Percentiles rank a stretch among this genome's conserved stretches.
phyloP scores from a whole-genome alignment of 2,797 vertebrate species.

The Masticophis lateralis region DNA sequence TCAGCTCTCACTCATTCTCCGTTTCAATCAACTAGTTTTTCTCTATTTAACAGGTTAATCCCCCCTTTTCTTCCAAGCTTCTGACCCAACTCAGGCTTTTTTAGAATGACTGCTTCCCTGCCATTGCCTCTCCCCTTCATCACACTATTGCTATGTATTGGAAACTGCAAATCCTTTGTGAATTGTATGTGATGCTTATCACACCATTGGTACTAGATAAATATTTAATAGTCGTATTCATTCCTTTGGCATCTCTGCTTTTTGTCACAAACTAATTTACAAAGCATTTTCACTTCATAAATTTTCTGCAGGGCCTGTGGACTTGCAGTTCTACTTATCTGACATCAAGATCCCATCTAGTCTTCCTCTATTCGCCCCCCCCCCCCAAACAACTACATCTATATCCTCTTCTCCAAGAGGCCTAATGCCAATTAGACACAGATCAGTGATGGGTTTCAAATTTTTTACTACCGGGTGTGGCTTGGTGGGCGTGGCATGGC shows the following conservation, averaged over 20 bases:
- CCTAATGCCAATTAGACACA: neutral
- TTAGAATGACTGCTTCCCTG: neutral
- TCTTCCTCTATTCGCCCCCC: neutral
- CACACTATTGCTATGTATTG: neutral
- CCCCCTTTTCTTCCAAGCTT: neutral
- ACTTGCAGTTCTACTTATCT: neutral
- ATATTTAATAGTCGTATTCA: neutral
- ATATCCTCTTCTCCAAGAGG: neutral
- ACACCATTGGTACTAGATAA: neutral
- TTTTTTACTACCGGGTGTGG: no score
- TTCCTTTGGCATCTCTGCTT: neutral
- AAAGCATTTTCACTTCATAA: neutral
- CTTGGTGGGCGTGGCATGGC: no score
- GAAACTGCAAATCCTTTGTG: neutral
- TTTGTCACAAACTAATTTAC: neutral
- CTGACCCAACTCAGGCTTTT: neutral
- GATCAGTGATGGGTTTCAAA: no score
- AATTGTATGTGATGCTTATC: neutral
- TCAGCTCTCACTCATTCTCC: neutral
- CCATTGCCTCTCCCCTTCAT: neutral
- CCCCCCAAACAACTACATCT: neutral
- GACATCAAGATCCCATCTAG: neutral
- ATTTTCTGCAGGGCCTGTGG: neutral
- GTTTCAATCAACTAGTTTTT: neutral
- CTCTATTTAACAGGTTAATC: neutral